Conservation (phyloP, 2,888 invertebrate genomes). For the Rotaria socialis region DNA sequence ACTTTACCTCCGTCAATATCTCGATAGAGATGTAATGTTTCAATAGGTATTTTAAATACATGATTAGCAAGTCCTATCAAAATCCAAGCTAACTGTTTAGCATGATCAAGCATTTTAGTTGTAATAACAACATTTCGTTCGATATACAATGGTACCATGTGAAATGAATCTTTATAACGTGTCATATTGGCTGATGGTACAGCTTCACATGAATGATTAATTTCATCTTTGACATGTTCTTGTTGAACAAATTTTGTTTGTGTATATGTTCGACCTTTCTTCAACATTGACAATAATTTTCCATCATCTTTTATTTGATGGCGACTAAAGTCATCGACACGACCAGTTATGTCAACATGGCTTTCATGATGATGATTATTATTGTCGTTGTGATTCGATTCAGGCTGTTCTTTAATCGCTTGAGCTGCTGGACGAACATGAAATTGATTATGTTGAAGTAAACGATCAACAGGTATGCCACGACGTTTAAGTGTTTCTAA, state of each 20-base stretch:
- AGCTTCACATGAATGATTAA: constrained; percentile 36
- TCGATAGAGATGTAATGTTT: background rate
- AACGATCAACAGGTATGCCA: constrained; percentile 17
- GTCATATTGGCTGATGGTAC: constrained; percentile 26
- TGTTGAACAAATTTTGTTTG: constrained; percentile 9
- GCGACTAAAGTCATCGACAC: background rate
- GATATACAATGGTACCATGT: background rate
- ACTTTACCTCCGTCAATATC: constrained; percentile 24
- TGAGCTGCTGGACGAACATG: background rate
- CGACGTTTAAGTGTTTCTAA: constrained; percentile 31
- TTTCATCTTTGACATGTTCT: constrained; percentile 34
- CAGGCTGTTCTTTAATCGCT: background rate
- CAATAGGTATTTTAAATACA: background rate
- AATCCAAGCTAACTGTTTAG: background rate
- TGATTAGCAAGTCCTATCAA: background rate
- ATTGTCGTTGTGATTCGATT: background rate
- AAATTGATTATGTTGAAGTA: background rate
- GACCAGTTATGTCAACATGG: constrained; percentile 12
- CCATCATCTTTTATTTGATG: background rate
- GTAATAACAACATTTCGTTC: background rate
- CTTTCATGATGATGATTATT: constrained; percentile 1
- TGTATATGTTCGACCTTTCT: background rate
- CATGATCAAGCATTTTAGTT: background rate
- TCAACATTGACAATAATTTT: background rate
- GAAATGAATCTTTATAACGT: constrained; percentile 4